Conservation (phyloP, 30 jellyfish, hydroid and myxozoan genomes). For the Aurelia sp. region DNA sequence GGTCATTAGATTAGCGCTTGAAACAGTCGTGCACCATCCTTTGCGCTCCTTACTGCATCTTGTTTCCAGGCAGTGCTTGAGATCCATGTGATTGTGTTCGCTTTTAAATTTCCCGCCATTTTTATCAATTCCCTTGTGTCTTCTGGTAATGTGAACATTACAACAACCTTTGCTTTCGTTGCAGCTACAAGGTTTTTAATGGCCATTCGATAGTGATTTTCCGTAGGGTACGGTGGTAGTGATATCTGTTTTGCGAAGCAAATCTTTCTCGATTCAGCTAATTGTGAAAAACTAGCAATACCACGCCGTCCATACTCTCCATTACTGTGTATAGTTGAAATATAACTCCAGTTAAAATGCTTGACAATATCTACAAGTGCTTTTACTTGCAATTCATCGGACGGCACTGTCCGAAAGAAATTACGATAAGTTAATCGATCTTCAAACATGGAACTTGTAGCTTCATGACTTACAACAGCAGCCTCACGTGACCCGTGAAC, state of each 20-base stretch:
- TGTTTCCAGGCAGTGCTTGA: slow-evolving; percentile 46
- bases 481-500: slow-evolving; percentile 6
- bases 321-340: slow-evolving; percentile 39
- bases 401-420: slow-evolving; percentile 75
- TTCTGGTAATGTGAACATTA: slow-evolving; percentile 37
- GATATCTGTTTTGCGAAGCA: slow-evolving; percentile 33
- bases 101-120: slow-evolving; percentile 31
- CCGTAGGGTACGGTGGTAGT: slow-evolving; percentile 20
- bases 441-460: slow-evolving; percentile 52
- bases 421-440: slow-evolving; percentile 15
- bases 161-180: slow-evolving; percentile 36
- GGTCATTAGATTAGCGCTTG: too few relatives aligned
- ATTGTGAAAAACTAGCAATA: slow-evolving; percentile 13
- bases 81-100: slow-evolving; percentile 30
- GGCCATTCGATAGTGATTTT: slow-evolving; percentile 10
- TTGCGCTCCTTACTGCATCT: slow-evolving; percentile 10
- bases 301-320: slow-evolving; percentile 39
- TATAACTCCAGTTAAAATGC: slow-evolving; percentile 61
- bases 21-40: too few relatives aligned
- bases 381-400: slow-evolving; percentile 46
- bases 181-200: slow-evolving; percentile 1
- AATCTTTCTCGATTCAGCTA: slow-evolving; percentile 23
- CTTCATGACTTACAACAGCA: slow-evolving; percentile 44
- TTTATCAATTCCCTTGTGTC: slow-evolving; percentile 56
- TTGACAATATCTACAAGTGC: slow-evolving; percentile 54